Evolutionary conservation across 2,113 vertebrate genomes (phyloP).

Genomic region (Hyaena hyaena): DNA sequence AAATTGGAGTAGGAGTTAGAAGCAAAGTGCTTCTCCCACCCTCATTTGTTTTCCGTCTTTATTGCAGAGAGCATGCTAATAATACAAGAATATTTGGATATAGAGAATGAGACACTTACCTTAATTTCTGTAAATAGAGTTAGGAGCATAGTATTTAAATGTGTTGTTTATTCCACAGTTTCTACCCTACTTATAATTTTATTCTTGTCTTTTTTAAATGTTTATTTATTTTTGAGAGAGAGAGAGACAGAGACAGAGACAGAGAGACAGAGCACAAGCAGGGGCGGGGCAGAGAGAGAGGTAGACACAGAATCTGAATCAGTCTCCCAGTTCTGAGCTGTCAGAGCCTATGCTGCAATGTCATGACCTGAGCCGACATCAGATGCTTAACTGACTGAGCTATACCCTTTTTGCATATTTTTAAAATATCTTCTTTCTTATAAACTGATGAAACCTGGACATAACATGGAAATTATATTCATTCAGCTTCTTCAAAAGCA

Average conservation of each 20-base stretch:
- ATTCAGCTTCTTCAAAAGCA: not conserved
- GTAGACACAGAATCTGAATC: too few relatives aligned
- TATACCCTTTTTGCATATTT: not conserved
- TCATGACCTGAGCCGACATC: too few relatives aligned
- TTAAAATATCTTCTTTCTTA: not conserved
- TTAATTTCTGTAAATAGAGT: not conserved
- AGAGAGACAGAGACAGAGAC: too few relatives aligned
- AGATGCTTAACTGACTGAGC: too few relatives aligned
- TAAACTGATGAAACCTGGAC: not conserved
- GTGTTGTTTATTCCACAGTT: not conserved
- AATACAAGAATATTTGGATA: not conserved
- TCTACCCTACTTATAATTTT: not conserved
- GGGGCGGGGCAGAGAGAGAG: too few relatives aligned
- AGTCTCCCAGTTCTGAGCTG: too few relatives aligned
- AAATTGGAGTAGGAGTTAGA: not conserved
- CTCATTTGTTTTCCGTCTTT: not conserved
- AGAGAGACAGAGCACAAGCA: too few relatives aligned
- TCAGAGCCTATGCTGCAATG: too few relatives aligned
- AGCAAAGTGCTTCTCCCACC: accelerated
- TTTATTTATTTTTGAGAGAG: too few relatives aligned
- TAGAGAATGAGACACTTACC: not conserved
- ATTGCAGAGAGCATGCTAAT: not conserved
- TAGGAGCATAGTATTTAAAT: not conserved
- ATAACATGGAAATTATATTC: not conserved
- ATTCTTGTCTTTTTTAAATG: not conserved